These are phyloP conservation scores for Andrena dorsata DNA, from an alignment of 2,888 invertebrate genomes.

Conservation along the genomic window DNA sequence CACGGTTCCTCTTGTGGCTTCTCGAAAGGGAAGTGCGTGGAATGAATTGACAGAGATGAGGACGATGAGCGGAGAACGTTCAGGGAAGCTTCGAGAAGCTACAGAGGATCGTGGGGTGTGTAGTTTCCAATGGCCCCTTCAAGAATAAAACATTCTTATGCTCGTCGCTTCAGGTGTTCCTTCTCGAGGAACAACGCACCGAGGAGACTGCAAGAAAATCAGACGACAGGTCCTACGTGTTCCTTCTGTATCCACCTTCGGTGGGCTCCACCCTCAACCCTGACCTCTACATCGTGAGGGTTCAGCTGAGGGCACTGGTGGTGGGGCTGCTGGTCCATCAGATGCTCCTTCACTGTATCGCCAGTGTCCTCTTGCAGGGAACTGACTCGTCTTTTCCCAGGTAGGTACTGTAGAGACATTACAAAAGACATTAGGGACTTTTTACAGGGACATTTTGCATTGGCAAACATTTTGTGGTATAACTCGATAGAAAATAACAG, in stretches of 20 bases:
- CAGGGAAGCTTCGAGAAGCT: slow-evolving; percentile 40
- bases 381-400: slow-evolving; percentile 88
- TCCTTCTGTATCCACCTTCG: slow-evolving; percentile 93
- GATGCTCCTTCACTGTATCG: slow-evolving; percentile 95
- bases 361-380: slow-evolving; percentile 93
- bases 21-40: slow-evolving; percentile 13
- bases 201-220: slow-evolving; percentile 83
- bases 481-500: too few species aligned
- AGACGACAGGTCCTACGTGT: slow-evolving; percentile 95
- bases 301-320: slow-evolving; percentile 94
- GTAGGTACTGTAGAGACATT: slow-evolving; percentile 64
- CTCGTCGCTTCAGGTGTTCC: slow-evolving; percentile 86
- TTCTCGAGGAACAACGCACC: slow-evolving; percentile 87
- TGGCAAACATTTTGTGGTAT: too few species aligned
- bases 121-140: background rate
- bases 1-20: slow-evolving; percentile 39
- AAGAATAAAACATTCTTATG: slow-evolving; percentile 16
- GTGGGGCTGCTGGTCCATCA: slow-evolving; percentile 96
- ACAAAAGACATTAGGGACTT: too few species aligned
- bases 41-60: too few species aligned
- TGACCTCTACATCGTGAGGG: slow-evolving; percentile 92
- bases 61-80: background rate
- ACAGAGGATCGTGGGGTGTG: slow-evolving; percentile 52
- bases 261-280: slow-evolving; percentile 90
- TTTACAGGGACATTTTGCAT: too few species aligned